A percentile compares a stretch with the other conserved stretches of the same genome.
Evolutionary conservation across 1,140 invertebrate species (phyloP).

Genomic region (Philotrypesis tridentata): DNA sequence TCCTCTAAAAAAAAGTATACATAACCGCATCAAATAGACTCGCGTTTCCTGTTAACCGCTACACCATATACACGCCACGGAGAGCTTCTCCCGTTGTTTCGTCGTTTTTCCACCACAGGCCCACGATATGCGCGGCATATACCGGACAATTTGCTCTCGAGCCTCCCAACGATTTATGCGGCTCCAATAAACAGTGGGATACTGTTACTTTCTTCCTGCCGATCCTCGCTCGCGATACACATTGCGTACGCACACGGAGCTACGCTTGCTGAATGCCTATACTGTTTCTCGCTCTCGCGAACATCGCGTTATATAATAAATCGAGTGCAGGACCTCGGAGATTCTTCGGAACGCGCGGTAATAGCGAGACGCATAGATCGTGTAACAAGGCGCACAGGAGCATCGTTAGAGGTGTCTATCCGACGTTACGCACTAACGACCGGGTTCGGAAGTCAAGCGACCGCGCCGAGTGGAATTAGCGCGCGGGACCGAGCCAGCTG

Average conservation of each 20-base stretch:
- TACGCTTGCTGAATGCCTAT: background rate
- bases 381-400: background rate
- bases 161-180: background rate
- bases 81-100: background rate
- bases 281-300: background rate
- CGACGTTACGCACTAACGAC: background rate
- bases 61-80: background rate
- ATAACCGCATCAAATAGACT: background rate
- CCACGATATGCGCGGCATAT: too few relatives aligned
- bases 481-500: background rate
- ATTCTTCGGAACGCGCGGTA: background rate
- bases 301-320: background rate
- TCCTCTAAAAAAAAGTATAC: too few relatives aligned
- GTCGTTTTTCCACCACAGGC: background rate
- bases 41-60: too few relatives aligned
- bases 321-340: background rate
- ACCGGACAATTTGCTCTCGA: background rate
- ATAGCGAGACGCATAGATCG: background rate
- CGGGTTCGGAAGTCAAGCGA: background rate
- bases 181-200: background rate
- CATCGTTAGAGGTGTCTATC: background rate
- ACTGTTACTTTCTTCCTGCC: background rate
- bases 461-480: background rate
- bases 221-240: background rate
- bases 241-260: background rate